phyloP scores from a whole-genome alignment of 1,140 invertebrate species.

The Hycleus phaleratus region DNA sequence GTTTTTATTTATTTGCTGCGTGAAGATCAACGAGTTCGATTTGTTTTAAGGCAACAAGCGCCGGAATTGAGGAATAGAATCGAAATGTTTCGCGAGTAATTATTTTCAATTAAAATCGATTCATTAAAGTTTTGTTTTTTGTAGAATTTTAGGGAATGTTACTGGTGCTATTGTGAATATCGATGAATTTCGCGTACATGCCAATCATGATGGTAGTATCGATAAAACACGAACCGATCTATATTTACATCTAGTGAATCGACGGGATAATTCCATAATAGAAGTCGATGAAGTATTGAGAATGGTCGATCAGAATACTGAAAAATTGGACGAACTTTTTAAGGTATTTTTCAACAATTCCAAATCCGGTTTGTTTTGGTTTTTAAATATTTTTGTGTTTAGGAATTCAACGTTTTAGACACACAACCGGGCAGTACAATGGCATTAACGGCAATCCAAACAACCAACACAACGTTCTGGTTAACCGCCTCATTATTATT shows the following conservation, averaged over 20 bases:
- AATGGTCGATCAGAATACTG: constrained; percentile 85
- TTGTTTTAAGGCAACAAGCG: constrained; percentile 83
- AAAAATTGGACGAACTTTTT: constrained; percentile 78
- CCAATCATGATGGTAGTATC: constrained; percentile 84
- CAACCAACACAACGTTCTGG: constrained; percentile 58
- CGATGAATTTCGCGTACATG: constrained; percentile 87
- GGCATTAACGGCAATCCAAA: constrained; percentile 45
- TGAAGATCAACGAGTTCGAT: constrained; percentile 87
- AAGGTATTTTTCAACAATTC: constrained; percentile 49
- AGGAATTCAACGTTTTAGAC: constrained; percentile 83
- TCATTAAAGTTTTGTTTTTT: constrained; percentile 10
- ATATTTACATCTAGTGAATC: constrained; percentile 87
- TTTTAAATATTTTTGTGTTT: constrained; percentile 9
- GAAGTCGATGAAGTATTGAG: constrained; percentile 77
- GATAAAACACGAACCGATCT: constrained; percentile 92
- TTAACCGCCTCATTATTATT: constrained; percentile 72
- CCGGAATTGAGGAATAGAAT: constrained; percentile 74
- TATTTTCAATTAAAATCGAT: constrained; percentile 21
- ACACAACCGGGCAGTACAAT: constrained; percentile 71
- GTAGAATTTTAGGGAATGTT: constrained; percentile 69
- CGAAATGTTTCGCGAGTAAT: constrained; percentile 71
- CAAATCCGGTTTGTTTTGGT: not conserved
- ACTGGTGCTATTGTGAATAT: constrained; percentile 89
- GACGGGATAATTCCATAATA: constrained; percentile 81
- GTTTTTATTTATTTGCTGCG: constrained; percentile 86